A percentile compares a stretch with the other conserved stretches of the same genome.
Conservation (phyloP, 2,113 vertebrate species). For the Mystacornis crossleyi region DNA sequence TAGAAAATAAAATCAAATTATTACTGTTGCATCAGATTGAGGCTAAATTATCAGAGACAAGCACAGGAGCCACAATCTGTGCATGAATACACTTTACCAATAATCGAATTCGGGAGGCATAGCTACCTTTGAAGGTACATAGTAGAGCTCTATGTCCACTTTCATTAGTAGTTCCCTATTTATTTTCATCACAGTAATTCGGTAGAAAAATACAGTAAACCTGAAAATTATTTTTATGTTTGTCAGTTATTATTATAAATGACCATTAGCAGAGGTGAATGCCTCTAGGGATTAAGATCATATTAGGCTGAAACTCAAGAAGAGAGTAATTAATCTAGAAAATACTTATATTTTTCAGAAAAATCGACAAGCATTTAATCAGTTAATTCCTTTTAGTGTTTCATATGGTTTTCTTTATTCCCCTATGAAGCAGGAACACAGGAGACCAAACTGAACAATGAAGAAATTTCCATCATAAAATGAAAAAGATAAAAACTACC, state of each 20-base stretch:
- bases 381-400: not conserved
- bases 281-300: not conserved
- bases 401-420: not conserved
- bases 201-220: not conserved
- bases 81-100: not conserved
- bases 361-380: not conserved
- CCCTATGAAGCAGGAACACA: not conserved
- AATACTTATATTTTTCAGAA: not conserved
- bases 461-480: not conserved
- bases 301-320: not conserved
- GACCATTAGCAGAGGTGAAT: not conserved
- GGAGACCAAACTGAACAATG: not conserved
- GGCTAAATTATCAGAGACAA: constrained; percentile 40
- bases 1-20: not conserved
- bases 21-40: not conserved
- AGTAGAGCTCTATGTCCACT: not conserved
- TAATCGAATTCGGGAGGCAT: not conserved
- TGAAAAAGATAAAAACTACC: not conserved
- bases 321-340: not conserved
- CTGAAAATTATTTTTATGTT: not conserved
- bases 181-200: not conserved
- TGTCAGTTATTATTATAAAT: not conserved
- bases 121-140: not conserved
- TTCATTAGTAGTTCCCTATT: not conserved
- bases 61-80: not conserved